phyloP scores from a whole-genome alignment of 2,888 invertebrate species.

The Craniophora ligustri region DNA sequence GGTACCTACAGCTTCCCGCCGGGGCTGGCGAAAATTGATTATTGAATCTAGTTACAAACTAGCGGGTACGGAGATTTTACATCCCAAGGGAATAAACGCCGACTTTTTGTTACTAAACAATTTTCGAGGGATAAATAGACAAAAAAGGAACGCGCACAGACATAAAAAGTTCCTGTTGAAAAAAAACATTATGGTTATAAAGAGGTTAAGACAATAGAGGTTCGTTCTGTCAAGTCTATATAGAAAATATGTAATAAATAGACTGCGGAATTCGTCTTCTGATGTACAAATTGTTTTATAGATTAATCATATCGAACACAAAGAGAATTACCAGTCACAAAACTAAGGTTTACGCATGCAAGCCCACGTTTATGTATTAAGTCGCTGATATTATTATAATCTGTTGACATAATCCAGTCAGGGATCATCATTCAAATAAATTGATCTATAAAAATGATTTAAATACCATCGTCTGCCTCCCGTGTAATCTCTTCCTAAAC shows the following conservation, averaged over 20 bases:
- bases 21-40: slow-evolving; percentile 81
- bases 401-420: slow-evolving; percentile 45
- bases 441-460: slow-evolving; percentile 49
- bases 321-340: slow-evolving; percentile 13
- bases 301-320: slow-evolving; percentile 32
- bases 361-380: slow-evolving; percentile 1
- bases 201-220: background rate
- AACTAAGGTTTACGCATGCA: slow-evolving; percentile 10
- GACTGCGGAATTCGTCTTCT: slow-evolving; percentile 37
- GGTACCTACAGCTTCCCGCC: slow-evolving; percentile 59
- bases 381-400: slow-evolving; percentile 20
- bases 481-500: slow-evolving; percentile 59
- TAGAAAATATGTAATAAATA: slow-evolving; percentile 39
- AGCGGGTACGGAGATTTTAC: slow-evolving; percentile 73
- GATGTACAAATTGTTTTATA: slow-evolving; percentile 28
- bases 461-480: slow-evolving; percentile 36
- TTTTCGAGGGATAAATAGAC: background rate
- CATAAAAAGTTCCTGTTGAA: too few relatives aligned
- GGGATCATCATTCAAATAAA: slow-evolving; percentile 37
- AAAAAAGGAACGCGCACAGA: background rate
- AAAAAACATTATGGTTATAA: background rate
- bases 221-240: slow-evolving; percentile 18
- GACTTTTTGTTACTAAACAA: slow-evolving; percentile 31
- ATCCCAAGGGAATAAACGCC: slow-evolving; percentile 41
- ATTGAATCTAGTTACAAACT: slow-evolving; percentile 86